A percentile compares a stretch with the other conserved stretches of the same genome.
These are phyloP conservation scores for Cromileptes altivelis DNA, from an alignment of 2,113 vertebrate species.

Conservation along the genomic window DNA sequence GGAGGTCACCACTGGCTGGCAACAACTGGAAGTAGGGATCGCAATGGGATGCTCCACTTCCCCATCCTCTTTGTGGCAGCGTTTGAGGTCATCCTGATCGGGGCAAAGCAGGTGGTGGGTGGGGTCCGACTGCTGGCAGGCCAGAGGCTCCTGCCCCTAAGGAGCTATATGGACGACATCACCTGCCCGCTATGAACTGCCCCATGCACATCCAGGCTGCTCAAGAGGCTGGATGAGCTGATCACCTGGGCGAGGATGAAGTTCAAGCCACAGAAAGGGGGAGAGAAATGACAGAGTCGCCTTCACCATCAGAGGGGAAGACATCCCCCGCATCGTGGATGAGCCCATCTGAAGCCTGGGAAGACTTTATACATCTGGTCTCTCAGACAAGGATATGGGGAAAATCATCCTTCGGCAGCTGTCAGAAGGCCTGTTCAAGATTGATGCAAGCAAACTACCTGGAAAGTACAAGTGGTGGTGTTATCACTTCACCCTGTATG, in stretches of 20 bases:
- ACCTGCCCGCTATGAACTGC: not conserved
- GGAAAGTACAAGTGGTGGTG: too few species aligned
- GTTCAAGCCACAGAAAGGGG: constrained; percentile 16
- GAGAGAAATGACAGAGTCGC: not conserved
- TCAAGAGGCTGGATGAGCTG: constrained; percentile 15
- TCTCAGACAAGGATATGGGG: too few species aligned
- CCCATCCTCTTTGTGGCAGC: not conserved
- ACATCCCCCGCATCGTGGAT: too few species aligned
- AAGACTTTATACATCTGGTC: too few species aligned
- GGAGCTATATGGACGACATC: not conserved
- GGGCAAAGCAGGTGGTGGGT: not conserved
- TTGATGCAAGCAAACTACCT: too few species aligned
- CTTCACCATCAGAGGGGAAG: not conserved
- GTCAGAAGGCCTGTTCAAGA: too few species aligned
- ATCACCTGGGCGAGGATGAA: constrained; percentile 1
- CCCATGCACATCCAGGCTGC: not conserved
- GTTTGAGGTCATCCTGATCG: not conserved
- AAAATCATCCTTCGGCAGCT: too few species aligned
- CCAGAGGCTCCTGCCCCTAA: not conserved
- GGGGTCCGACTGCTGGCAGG: not conserved
- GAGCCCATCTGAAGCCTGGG: too few species aligned
- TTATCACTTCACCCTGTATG: too few species aligned
- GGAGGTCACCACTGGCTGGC: not conserved
- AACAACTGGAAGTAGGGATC: not conserved
- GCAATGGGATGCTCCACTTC: not conserved